These are phyloP conservation scores for Hyles euphorbiae DNA, from an alignment of 1,140 invertebrate genomes.

Conservation along the genomic window DNA sequence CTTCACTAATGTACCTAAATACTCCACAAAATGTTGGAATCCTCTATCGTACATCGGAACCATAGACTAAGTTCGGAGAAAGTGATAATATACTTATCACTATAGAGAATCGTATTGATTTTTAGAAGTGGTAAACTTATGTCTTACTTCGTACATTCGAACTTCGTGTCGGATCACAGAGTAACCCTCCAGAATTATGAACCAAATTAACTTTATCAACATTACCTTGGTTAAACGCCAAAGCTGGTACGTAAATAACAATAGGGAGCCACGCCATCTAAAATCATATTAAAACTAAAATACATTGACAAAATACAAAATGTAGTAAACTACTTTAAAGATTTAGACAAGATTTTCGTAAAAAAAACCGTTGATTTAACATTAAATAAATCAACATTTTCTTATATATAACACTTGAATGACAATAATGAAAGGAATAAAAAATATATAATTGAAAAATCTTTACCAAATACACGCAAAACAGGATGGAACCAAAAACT, in stretches of 20 bases:
- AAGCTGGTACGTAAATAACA: slow-evolving; percentile 92
- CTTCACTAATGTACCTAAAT: no score
- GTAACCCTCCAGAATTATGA: no score
- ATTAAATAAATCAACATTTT: not conserved
- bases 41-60: no score
- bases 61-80: no score
- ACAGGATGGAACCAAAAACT: slow-evolving; percentile 84
- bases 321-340: not conserved
- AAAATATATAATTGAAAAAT: slow-evolving; percentile 1
- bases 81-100: no score
- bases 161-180: no score
- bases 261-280: slow-evolving; percentile 92
- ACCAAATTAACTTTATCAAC: no score
- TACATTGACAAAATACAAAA: not conserved
- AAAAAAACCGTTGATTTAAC: not conserved
- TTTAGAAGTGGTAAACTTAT: no score
- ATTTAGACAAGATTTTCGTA: not conserved
- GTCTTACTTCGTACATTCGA: no score
- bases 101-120: no score
- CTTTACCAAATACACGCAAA: slow-evolving; percentile 82
- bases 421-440: not conserved
- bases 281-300: slow-evolving; percentile 38
- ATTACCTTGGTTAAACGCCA: slow-evolving; percentile 90
- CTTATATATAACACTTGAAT: no score
- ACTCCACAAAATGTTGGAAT: no score